These are phyloP conservation scores for Caenorhabditis wallacei DNA, from an alignment of 2,888 invertebrate species.

Conservation along the genomic window DNA sequence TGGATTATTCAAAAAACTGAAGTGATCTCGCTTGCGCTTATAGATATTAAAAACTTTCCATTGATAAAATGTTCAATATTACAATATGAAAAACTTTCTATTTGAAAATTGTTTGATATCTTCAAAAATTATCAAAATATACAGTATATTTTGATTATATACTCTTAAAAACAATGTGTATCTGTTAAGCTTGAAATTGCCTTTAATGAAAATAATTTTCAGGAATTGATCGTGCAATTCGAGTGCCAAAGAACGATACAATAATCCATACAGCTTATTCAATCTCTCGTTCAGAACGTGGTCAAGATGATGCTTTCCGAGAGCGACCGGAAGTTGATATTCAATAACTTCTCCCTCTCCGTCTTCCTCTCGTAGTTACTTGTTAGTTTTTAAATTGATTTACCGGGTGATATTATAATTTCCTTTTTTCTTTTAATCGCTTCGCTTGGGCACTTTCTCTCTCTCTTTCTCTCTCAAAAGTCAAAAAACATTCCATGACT, in stretches of 20 bases:
- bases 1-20: too few relatives aligned
- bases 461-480: conserved; percentile 9
- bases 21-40: too few relatives aligned
- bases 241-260: conserved; percentile 66
- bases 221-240: conserved; percentile 81
- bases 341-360: background rate
- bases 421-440: conserved; percentile 19
- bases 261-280: conserved; percentile 68
- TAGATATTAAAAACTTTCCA: too few relatives aligned
- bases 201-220: background rate
- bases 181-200: too few relatives aligned
- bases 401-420: conserved; percentile 33
- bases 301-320: conserved; percentile 64
- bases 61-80: too few relatives aligned
- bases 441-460: conserved; percentile 26
- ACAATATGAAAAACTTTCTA: too few relatives aligned
- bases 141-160: too few relatives aligned
- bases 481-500: conserved; percentile 56
- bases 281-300: conserved; percentile 63
- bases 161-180: too few relatives aligned
- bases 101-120: too few relatives aligned
- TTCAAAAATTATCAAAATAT: too few relatives aligned
- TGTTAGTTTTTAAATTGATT: conserved; percentile 11
- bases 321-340: conserved; percentile 39
- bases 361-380: conserved; percentile 22